Percentiles rank a stretch among this genome's conserved stretches.
Evolutionary conservation across 2,888 invertebrate species (phyloP).

Genomic region (Meganola albula): DNA sequence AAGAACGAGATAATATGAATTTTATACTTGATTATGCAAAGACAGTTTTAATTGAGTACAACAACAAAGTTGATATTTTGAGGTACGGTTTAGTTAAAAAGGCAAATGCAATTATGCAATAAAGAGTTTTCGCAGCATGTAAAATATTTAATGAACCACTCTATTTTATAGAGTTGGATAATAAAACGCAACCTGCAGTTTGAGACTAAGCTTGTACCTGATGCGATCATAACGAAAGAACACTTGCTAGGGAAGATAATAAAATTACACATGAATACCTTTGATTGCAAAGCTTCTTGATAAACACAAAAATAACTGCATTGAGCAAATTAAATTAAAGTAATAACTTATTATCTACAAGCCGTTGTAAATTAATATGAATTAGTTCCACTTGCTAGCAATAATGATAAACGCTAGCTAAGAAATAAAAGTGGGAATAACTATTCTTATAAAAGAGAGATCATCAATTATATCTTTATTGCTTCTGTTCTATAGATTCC

Average conservation of each 20-base stretch:
- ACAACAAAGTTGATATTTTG: slow-evolving; percentile 40
- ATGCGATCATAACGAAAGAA: slow-evolving; percentile 57
- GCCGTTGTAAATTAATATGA: slow-evolving; percentile 21
- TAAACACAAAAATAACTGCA: slow-evolving; percentile 37
- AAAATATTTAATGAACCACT: slow-evolving; percentile 62
- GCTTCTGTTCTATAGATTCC: slow-evolving; percentile 1
- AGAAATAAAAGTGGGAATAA: slow-evolving; percentile 8
- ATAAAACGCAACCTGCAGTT: slow-evolving; percentile 56
- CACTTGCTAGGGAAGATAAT: slow-evolving; percentile 59
- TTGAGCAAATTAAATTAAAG: slow-evolving; percentile 21
- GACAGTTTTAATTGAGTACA: slow-evolving; percentile 41
- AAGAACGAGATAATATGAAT: slow-evolving; percentile 46
- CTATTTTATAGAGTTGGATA: slow-evolving; percentile 62
- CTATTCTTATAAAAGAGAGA: slow-evolving; percentile 12
- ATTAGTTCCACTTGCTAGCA: slow-evolving; percentile 9
- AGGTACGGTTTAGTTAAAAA: slow-evolving; percentile 42
- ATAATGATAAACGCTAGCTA: slow-evolving; percentile 9
- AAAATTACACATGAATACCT: slow-evolving; percentile 62
- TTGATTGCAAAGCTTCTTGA: slow-evolving; percentile 44
- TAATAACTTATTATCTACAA: not conserved
- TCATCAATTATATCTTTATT: slow-evolving; percentile 16
- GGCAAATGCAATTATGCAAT: slow-evolving; percentile 58
- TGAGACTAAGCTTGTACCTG: slow-evolving; percentile 40
- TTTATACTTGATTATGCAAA: slow-evolving; percentile 39
- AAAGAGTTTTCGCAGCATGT: slow-evolving; percentile 46